Conservation (phyloP, 2,888 invertebrate genomes). For the Chrysopilus asiliformis region DNA sequence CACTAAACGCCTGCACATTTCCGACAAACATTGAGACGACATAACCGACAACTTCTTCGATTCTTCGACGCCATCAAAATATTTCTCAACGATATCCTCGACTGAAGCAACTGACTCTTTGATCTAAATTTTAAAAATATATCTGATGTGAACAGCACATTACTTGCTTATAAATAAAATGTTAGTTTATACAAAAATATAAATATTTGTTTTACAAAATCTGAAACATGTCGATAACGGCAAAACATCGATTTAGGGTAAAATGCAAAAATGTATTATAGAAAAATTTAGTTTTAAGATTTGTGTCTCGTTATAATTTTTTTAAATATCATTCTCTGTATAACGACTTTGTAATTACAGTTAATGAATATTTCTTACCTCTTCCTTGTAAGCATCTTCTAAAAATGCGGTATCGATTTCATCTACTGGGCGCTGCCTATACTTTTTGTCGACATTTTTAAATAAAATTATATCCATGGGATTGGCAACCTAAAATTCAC, state of each 20-base stretch:
- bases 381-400: conserved; percentile 23
- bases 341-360: neutral
- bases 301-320: too few species aligned
- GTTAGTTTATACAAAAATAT: too few species aligned
- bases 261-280: too few species aligned
- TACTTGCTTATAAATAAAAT: too few species aligned
- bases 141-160: too few species aligned
- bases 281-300: too few species aligned
- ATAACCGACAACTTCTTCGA: conserved; percentile 51
- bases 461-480: conserved; percentile 67
- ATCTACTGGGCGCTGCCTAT: conserved; percentile 20
- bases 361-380: conserved; percentile 13
- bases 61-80: conserved; percentile 41
- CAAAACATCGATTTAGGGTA: too few species aligned
- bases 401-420: conserved; percentile 27
- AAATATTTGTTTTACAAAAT: too few species aligned
- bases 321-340: conserved; percentile 1
- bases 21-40: conserved; percentile 60
- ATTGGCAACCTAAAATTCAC: conserved; percentile 57
- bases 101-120: conserved; percentile 27
- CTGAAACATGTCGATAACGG: too few species aligned
- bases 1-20: conserved; percentile 55
- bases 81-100: conserved; percentile 47
- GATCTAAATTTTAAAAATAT: too few species aligned
- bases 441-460: conserved; percentile 44